Evolutionary conservation across 2,888 invertebrate species (phyloP), one percentile per base, ranked within the genome.

Genomic region (Prenolepis imparis): DNA sequence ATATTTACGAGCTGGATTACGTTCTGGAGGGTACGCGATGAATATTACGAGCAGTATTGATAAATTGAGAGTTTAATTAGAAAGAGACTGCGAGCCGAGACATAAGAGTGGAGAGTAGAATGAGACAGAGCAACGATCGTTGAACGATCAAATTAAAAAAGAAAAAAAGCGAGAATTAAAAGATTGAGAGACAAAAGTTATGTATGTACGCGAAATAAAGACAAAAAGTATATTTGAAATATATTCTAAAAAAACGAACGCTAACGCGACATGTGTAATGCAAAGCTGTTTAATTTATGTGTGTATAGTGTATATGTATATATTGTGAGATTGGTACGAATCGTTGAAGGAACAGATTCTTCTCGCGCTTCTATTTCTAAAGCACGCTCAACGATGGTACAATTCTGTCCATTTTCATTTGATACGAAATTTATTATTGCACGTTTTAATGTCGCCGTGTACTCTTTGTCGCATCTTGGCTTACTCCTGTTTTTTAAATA

Each of bases 11-110:
- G 86, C 67, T 77, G 84, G 61, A 68, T 87, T 88, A 86, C 90
- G 80, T 84, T 78, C 70, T 87, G 89, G 89, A 88, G 87, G 84
- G 85, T 90, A 89, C 87, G 87, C 90, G 89, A 55, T 84, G 88
- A 92, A 93, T 94, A 94, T 94, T 94, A 94, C 94, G 91, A 94
- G 92, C 94, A 94, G 94, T 94, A 94, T 94, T 94, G 93, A 92
- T 91, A 92, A 92, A 92, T 86, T 91, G 92, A 92, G 88, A 93
- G 87, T 92, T 52, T 88, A 91, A 89, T 78, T 77, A 87, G 91
- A 90, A 92, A 93, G 93, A 93, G 93, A 93, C 93, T 93, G 93
- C 91, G 92, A 91, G 87, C 87, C 89, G 90, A 91, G 87, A 90
- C 86, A 86, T 86, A 83, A 85, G 84, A 80, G 81, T 80, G 70